Conservation (phyloP, 2,113 vertebrate genomes). For the Gnathonemus echidnorhynchus region DNA sequence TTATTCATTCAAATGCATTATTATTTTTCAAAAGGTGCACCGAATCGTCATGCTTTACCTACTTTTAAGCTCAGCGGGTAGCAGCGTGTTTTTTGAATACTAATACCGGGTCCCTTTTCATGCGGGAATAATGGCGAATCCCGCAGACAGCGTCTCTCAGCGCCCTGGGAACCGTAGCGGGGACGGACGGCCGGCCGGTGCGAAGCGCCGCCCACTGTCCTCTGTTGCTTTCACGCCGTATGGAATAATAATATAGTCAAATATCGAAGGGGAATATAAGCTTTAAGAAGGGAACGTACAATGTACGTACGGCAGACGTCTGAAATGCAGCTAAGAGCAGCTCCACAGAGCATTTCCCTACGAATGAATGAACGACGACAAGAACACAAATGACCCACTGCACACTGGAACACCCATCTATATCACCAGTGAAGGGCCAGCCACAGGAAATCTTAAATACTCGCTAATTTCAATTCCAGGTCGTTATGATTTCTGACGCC, state of each 20-base stretch:
- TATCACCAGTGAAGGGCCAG: not conserved
- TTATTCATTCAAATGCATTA: constrained; percentile 7
- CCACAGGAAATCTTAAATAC: not conserved
- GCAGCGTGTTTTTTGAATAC: constrained; percentile 17
- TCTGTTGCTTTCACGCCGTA: not conserved
- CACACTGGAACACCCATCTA: not conserved
- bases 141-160: not conserved
- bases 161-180: constrained; percentile 6
- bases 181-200: not conserved
- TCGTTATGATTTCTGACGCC: constrained; percentile 12
- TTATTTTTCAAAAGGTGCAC: not conserved
- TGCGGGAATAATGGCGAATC: not conserved
- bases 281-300: not conserved
- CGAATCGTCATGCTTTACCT: constrained; percentile 5
- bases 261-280: not conserved
- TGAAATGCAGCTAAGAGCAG: not conserved
- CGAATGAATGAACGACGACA: not conserved
- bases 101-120: constrained; percentile 13
- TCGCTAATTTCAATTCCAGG: constrained; percentile 11
- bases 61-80: constrained; percentile 2
- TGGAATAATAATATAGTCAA: not conserved
- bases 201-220: not conserved
- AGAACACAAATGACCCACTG: not conserved
- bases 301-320: not conserved
- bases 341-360: not conserved